Conservation (phyloP, 2,888 invertebrate genomes). For the Rapana venosa region DNA sequence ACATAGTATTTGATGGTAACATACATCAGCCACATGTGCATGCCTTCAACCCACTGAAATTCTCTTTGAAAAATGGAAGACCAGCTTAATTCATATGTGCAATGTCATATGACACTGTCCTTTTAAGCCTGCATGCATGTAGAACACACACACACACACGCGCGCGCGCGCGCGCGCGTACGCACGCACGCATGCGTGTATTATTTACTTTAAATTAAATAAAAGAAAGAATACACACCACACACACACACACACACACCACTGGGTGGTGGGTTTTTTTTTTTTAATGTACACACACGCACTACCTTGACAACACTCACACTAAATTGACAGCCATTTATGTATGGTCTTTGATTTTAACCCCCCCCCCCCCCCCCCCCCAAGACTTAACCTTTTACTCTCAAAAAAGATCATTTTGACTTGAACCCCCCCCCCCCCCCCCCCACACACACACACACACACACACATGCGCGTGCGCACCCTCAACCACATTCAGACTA, state of each 20-base stretch:
- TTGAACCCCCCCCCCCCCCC: too few relatives aligned
- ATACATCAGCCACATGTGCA: neutral
- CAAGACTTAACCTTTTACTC: too few relatives aligned
- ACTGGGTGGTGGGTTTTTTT: too few relatives aligned
- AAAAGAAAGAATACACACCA: neutral
- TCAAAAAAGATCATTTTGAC: too few relatives aligned
- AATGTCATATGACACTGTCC: too few relatives aligned
- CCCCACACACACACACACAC: neutral
- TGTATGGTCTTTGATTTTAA: too few relatives aligned
- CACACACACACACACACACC: constrained; percentile 1
- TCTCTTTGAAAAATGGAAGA: too few relatives aligned
- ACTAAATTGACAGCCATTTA: neutral
- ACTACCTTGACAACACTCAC: neutral
- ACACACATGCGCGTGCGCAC: neutral
- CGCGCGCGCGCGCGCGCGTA: neutral
- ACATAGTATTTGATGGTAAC: too few relatives aligned
- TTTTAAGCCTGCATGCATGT: neutral
- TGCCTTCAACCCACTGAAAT: too few relatives aligned
- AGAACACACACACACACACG: neutral
- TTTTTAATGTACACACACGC: neutral
- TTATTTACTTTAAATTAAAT: too few relatives aligned
- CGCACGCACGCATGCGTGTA: neutral
- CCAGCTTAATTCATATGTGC: too few relatives aligned
- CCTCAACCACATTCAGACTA: neutral
- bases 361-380: neutral